Evolutionary conservation across 2,888 invertebrate species (phyloP), one percentile per base, ranked within the genome.

Genomic region (Melanotus villosus): DNA sequence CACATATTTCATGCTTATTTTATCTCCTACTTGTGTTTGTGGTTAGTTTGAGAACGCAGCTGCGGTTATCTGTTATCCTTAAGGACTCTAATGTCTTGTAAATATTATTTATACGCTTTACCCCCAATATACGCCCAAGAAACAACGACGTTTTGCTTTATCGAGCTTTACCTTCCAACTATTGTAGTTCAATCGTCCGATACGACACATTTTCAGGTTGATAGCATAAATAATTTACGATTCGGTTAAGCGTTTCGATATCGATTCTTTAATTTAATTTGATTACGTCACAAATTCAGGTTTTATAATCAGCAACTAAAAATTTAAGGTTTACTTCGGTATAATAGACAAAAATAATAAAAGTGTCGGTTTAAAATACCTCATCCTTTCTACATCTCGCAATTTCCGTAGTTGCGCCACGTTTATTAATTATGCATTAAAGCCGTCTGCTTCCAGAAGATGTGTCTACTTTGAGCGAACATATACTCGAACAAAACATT

Each of bases 61-160:
- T 58, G 58, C 30, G 58, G 58, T 38, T 38, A 58, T 58, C 58
- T 43, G 38, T 41, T 41, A 58, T 41, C 58, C 58, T 43, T 58
- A 58, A 58, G 58, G 38, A 58, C 56, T 38, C 23, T 41, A 58
- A 58, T 58, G 58, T 41, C 34, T 58, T 58, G 43, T 58, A 58
- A 58, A 58, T 56, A 56, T 56, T 56, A 56, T 56, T 56, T 56
- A 56, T 56, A 56, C 36, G 10, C 6, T 21, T 10, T 18, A 30
- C n/a, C 30, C 50, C 21, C 50, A 30, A 30, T 52, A 52, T 52
- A 47, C 30, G 50, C 18, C 14, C 10, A 1, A 2, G 16, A 16
- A 10, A 18, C 21, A 9, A 16, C 7, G 16, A 9, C 7, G 19
- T 26, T 50, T 14, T 26, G 14, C 16, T 26, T 45, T 9, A 19